Evolutionary conservation across 2,113 vertebrate genomes (phyloP).

Genomic region (Nipponia nippon): DNA sequence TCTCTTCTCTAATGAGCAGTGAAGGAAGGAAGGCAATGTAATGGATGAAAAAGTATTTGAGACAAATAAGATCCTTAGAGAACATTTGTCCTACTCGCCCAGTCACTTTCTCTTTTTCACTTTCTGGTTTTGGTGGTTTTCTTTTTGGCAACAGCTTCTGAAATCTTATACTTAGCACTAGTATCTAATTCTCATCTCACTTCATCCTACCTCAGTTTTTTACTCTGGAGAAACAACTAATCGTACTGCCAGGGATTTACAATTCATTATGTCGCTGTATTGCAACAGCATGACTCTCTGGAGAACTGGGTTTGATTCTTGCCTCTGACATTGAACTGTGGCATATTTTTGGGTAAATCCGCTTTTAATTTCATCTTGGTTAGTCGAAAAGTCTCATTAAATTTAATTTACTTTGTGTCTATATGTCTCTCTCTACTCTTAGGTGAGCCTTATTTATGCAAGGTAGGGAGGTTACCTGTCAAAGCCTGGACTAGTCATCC

Average conservation of each 20-base stretch:
- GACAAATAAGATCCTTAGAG: background rate
- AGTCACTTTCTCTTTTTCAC: background rate
- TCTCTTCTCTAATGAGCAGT: background rate
- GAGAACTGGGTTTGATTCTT: background rate
- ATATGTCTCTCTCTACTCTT: background rate
- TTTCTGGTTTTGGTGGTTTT: background rate
- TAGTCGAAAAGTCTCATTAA: background rate
- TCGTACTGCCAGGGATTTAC: background rate
- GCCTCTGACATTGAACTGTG: background rate
- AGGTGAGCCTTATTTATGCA: background rate
- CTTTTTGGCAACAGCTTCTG: background rate
- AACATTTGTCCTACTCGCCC: background rate
- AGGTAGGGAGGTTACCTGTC: background rate
- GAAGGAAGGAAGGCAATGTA: background rate
- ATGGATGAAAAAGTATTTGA: background rate
- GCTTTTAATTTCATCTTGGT: background rate
- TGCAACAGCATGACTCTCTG: background rate
- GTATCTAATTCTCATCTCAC: background rate
- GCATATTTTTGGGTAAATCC: background rate
- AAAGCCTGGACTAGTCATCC: background rate
- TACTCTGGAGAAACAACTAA: background rate
- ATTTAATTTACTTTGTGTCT: background rate
- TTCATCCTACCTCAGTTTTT: background rate
- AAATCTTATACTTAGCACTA: background rate
- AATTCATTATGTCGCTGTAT: background rate